Base-by-base conservation (phyloP, 2,797 vertebrate species). In the Poeciliopsis presidionis region DNA sequence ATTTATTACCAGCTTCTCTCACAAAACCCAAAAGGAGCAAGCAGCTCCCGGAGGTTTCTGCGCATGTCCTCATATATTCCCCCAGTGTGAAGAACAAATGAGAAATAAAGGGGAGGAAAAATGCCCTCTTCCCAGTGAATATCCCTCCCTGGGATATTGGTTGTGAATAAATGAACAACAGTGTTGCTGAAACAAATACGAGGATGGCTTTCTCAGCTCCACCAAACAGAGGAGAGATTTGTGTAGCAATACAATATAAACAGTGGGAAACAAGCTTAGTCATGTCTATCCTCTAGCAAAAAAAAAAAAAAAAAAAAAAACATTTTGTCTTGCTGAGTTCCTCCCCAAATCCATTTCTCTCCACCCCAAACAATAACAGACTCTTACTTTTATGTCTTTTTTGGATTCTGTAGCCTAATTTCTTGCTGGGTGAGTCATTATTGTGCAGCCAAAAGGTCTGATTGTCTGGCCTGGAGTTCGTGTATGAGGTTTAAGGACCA, bases 1-100 rank as follows among this genome's bases (percentile, higher is more conserved):
- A 86, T 91, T 91, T 86, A 91, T 83, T 84, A 80, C 78, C 57
- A 82, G 81, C 59, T 76, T 86, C 75, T 81, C 75, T 86, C 76
- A 82, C 73, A 74, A 28, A 36, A 13, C 9, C 86, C 83, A 78
- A 57, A n/a, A 80, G 55, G 83, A 87, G 47, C 28, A 25, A 18
- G 74, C 61, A 59, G 74, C 36, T 1, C 59, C 49, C 22, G 71
- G 36, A 53, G 53, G 49, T 49, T 25, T n/a, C 0, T 7, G 51
- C 47, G 70, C 41, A 28, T 18, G 7, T 46, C 1, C n/a, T 51
- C 49, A n/a, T 28, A 47, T 14, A 61, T 33, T 11, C 46, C 57
- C 36, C 36, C 74, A 69, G 53, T 16, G 46, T 73, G 53, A 39
- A 73, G 33, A 63, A 74, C 30, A 75, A 78, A 76, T 74, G 63